These are phyloP conservation scores for Patella caerulea DNA, from an alignment of 2,888 invertebrate genomes.

Conservation along the genomic window DNA sequence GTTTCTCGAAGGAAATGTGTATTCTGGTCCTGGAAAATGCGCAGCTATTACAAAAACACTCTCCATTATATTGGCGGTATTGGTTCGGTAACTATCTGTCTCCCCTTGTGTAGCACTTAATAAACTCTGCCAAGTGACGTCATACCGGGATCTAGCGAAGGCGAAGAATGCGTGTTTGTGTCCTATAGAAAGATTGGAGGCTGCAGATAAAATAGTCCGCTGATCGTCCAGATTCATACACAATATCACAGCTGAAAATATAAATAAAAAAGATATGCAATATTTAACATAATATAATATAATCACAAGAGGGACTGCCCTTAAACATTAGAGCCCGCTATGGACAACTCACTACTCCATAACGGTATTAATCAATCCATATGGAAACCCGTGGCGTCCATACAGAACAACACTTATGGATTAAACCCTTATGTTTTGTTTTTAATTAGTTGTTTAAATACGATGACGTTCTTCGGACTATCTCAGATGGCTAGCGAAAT, in stretches of 20 bases:
- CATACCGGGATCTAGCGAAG: slow-evolving; percentile 23
- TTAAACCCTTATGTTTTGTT: too few relatives aligned
- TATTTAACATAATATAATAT: too few relatives aligned
- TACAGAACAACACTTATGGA: too few relatives aligned
- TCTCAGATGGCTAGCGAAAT: too few relatives aligned
- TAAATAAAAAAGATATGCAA: neutral
- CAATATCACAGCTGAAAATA: slow-evolving; percentile 37
- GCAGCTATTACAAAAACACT: slow-evolving; percentile 7
- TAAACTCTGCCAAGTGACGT: slow-evolving; percentile 5
- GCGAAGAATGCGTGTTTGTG: slow-evolving; percentile 36
- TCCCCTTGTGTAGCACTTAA: neutral
- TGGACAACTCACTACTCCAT: too few relatives aligned
- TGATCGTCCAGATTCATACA: slow-evolving; percentile 15
- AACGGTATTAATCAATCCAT: too few relatives aligned
- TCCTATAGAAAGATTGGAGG: slow-evolving; percentile 23
- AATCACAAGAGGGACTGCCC: too few relatives aligned
- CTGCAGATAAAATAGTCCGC: slow-evolving; percentile 28
- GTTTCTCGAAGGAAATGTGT: neutral
- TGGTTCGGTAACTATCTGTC: neutral
- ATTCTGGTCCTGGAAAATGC: neutral
- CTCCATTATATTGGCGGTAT: neutral
- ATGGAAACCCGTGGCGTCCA: too few relatives aligned
- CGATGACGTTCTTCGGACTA: too few relatives aligned
- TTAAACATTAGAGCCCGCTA: too few relatives aligned
- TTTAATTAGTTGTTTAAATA: too few relatives aligned